Percentiles rank a stretch among this genome's conserved stretches.
These are phyloP conservation scores for Fregetta grallaria DNA, from an alignment of 2,113 vertebrate species.

Conservation along the genomic window DNA sequence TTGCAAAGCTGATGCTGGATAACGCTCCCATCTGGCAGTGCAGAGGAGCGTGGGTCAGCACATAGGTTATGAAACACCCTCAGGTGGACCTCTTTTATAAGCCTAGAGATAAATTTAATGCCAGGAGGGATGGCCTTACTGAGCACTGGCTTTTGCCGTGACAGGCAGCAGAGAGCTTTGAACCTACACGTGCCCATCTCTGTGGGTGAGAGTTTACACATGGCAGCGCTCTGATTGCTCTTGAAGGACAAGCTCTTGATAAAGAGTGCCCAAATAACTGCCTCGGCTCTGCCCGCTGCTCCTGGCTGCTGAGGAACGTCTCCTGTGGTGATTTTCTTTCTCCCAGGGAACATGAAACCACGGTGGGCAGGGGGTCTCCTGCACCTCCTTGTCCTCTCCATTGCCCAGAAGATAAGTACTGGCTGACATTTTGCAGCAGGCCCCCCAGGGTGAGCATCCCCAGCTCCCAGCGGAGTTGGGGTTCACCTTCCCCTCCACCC, in stretches of 20 bases:
- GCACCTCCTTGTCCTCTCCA: not conserved
- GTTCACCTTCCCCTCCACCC: not conserved
- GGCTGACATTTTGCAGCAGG: not conserved
- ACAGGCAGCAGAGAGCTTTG: not conserved
- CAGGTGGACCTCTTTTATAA: not conserved
- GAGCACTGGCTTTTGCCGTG: rapidly evolving
- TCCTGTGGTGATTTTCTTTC: not conserved
- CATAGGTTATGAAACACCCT: rapidly evolving
- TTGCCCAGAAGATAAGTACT: not conserved
- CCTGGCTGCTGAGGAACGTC: rapidly evolving
- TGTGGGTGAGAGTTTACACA: no score
- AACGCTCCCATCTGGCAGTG: rapidly evolving
- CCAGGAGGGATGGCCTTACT: rapidly evolving
- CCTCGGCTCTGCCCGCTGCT: not conserved
- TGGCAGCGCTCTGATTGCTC: not conserved
- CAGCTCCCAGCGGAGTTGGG: rapidly evolving
- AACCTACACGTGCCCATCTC: not conserved
- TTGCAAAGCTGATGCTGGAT: not conserved
- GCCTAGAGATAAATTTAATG: not conserved
- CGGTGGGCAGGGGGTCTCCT: not conserved
- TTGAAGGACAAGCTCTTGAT: not conserved
- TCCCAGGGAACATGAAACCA: not conserved
- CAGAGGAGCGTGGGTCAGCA: rapidly evolving
- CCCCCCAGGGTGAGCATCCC: rapidly evolving
- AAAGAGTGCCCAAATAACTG: rapidly evolving